phyloP scores from a whole-genome alignment of 2,797 vertebrate species.

The Sebastes cheni region DNA sequence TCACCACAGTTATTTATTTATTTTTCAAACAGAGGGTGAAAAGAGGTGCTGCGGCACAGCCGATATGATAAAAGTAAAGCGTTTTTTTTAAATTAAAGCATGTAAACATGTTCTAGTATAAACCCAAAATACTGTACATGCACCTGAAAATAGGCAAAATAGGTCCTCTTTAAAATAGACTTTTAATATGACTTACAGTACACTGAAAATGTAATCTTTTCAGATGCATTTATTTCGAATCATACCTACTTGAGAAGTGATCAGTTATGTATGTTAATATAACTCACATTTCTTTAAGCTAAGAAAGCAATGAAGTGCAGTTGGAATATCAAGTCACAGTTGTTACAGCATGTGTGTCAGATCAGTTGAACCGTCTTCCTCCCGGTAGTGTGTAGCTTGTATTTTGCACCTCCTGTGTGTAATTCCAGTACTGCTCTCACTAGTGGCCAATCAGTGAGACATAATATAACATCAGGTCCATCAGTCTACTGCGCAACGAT shows the following conservation, averaged over 20 bases:
- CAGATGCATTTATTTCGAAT: background rate
- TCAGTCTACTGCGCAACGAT: constrained; percentile 34
- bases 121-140: no score
- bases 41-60: no score
- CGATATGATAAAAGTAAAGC: no score
- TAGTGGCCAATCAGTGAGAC: constrained; percentile 18
- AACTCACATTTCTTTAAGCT: background rate
- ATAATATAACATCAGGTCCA: constrained; percentile 41
- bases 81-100: no score
- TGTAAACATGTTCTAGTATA: no score
- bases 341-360: constrained; percentile 9
- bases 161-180: no score
- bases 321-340: background rate
- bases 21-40: no score
- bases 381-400: constrained; percentile 10
- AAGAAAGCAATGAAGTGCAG: background rate
- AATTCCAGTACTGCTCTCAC: constrained; percentile 3
- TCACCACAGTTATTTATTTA: no score
- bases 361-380: constrained; percentile 11
- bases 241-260: background rate
- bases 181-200: background rate
- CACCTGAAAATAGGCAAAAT: no score
- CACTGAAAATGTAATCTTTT: background rate
- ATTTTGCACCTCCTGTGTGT: constrained; percentile 33
- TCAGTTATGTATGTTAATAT: background rate